Percentiles rank a stretch among this genome's conserved stretches.
Evolutionary conservation across 2,888 invertebrate genomes (phyloP).

Genomic region (Netelia fuscicornis): DNA sequence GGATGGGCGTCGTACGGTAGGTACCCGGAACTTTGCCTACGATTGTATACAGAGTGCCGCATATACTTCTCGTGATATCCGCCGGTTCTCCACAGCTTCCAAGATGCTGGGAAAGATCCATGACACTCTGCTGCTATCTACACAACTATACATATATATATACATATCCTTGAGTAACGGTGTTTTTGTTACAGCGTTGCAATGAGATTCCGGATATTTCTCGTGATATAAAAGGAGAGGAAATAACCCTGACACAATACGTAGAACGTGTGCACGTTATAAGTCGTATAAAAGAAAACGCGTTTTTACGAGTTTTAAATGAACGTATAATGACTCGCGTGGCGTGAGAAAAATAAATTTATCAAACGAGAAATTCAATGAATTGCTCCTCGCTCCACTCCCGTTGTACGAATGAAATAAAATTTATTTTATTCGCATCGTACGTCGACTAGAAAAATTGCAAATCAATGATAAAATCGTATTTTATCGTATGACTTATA

Average conservation of each 20-base stretch:
- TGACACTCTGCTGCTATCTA: conserved; percentile 44
- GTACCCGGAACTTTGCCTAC: conserved; percentile 48
- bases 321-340: not conserved
- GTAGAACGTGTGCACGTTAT: not conserved
- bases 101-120: conserved; percentile 21
- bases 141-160: conserved; percentile 19
- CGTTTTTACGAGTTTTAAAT: not conserved
- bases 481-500: conserved; percentile 7
- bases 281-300: conserved; percentile 16
- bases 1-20: conserved; percentile 15
- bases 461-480: conserved; percentile 13
- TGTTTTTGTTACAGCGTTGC: conserved; percentile 41
- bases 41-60: conserved; percentile 6
- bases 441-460: not conserved
- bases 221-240: conserved; percentile 5
- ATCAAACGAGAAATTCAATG: not conserved
- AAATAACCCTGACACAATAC: not conserved
- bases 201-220: conserved; percentile 37
- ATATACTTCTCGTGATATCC: conserved; percentile 25
- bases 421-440: not conserved
- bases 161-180: conserved; percentile 31
- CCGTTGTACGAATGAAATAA: not conserved
- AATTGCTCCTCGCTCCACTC: not conserved
- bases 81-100: conserved; percentile 34
- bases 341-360: not conserved